Conservation (phyloP, 1,140 invertebrate species). For the Leptinotarsa lineolata region DNA sequence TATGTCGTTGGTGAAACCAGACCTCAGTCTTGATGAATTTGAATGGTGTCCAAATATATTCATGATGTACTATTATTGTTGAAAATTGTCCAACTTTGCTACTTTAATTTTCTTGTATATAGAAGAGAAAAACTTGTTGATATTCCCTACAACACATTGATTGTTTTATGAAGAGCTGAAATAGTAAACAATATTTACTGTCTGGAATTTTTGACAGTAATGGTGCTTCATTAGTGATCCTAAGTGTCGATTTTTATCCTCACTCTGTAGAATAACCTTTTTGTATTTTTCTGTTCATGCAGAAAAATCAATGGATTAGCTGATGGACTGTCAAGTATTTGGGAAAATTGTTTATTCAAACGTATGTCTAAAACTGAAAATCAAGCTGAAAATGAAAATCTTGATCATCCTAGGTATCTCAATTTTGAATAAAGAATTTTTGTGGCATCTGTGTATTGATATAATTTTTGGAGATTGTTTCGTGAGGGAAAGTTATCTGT, state of each 20-base stretch:
- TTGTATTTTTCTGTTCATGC: constrained; percentile 26
- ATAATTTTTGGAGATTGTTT: no score
- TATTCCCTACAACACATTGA: not conserved
- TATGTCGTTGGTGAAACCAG: no score
- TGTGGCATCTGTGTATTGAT: not conserved
- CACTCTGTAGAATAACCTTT: constrained; percentile 16
- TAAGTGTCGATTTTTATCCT: not conserved
- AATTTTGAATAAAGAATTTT: constrained; percentile 29
- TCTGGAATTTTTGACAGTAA: no score
- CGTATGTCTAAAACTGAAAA: constrained; percentile 55
- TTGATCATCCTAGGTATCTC: constrained; percentile 40
- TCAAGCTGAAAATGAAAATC: constrained; percentile 35
- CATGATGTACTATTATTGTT: no score
- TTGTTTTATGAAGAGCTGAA: constrained; percentile 1
- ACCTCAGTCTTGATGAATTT: no score
- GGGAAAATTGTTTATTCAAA: constrained; percentile 70
- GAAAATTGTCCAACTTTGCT: no score
- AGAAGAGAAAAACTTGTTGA: no score
- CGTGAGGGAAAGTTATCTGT: no score
- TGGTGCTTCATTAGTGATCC: no score
- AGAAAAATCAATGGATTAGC: constrained; percentile 68
- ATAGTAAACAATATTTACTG: constrained; percentile 7
- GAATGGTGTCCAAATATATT: no score
- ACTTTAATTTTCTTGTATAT: no score
- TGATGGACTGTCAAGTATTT: constrained; percentile 68